Base-by-base conservation (phyloP, 2,888 invertebrate species). In the Andrena camellia region DNA sequence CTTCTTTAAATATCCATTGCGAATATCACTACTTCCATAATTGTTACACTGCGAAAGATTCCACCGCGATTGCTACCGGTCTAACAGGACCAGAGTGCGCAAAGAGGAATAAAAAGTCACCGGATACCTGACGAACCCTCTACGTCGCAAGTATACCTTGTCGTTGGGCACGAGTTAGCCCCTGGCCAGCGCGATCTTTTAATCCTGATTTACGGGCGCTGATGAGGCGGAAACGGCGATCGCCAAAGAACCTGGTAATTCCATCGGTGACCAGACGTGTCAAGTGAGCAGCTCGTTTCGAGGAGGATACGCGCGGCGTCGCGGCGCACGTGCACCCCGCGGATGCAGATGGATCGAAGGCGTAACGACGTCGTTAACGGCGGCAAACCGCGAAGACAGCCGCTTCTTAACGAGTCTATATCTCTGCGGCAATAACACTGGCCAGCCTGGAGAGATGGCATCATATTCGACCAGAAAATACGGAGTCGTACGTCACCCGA, bases 331-430 rank as follows among this genome's bases (percentile, higher is more conserved):
- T 81, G 85, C 74, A 70, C 66, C 67, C 48, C 73, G 70, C 78
- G 50, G 63, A 73, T 77, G 85, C 75, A 69, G 78, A 88, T 78
- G 77, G 68, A 81, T 85, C 83, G 81, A 70, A 68, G 66, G 77
- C 79, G 85, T 89, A 89, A 90, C 88, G 89, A 89, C 86, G 89
- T 90, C 90, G 90, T 90, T 90, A 90, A 90, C 88, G 84, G 78
- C 77, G 86, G 81, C 75, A 84, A 86, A 84, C 84, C 86, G 64
- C 88, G 76, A 78, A 87, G 84, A 78, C 84, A 80, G 72, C 74
- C 78, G 64, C 74, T 83, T 88, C 82, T 88, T 88, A 83, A 83
- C 84, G 71, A 67, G 68, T 69, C 52, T 67, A 52, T 64, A 54
- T 63, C 29, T 48, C 23, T 67, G 35, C 52, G 35, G 74, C 72